Conservation (phyloP, 2,113 vertebrate genomes). For the Anoplopoma fimbria region DNA sequence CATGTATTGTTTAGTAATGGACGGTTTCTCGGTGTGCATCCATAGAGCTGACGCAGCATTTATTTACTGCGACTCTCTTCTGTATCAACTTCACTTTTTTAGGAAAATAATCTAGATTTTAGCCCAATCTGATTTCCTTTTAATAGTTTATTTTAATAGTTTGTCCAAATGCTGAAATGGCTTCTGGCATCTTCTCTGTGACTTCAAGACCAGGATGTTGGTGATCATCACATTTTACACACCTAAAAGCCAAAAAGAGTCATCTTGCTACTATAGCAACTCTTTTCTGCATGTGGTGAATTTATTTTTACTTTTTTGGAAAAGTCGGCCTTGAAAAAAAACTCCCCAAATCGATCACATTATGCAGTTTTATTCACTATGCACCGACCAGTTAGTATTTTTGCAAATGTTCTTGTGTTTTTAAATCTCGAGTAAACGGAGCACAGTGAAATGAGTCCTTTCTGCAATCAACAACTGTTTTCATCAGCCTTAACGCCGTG, state of each 20-base stretch:
- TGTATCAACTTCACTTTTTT: neutral
- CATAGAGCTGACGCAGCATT: neutral
- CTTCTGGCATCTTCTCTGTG: neutral
- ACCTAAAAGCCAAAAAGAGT: neutral
- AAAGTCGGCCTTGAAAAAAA: slow-evolving; percentile 8
- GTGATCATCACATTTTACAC: slow-evolving; percentile 6
- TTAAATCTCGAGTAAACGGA: neutral
- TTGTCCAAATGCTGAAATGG: neutral
- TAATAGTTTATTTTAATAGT: neutral
- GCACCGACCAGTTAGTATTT: slow-evolving; percentile 38
- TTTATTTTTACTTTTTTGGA: neutral
- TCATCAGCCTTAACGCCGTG: neutral
- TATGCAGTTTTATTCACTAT: slow-evolving; percentile 45
- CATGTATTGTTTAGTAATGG: neutral
- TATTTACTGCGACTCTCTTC: neutral
- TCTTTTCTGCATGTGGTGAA: slow-evolving; percentile 7
- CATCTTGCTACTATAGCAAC: slow-evolving; percentile 5
- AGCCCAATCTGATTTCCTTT: neutral
- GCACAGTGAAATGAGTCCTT: neutral
- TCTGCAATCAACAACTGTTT: neutral
- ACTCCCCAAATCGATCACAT: neutral
- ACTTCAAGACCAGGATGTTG: neutral
- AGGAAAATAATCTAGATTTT: neutral
- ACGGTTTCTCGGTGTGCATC: neutral
- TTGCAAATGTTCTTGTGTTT: neutral